A percentile compares a stretch with the other conserved stretches of the same genome.
Evolutionary conservation across 2,797 vertebrate genomes (phyloP).

Genomic region (Anguilla megastoma): DNA sequence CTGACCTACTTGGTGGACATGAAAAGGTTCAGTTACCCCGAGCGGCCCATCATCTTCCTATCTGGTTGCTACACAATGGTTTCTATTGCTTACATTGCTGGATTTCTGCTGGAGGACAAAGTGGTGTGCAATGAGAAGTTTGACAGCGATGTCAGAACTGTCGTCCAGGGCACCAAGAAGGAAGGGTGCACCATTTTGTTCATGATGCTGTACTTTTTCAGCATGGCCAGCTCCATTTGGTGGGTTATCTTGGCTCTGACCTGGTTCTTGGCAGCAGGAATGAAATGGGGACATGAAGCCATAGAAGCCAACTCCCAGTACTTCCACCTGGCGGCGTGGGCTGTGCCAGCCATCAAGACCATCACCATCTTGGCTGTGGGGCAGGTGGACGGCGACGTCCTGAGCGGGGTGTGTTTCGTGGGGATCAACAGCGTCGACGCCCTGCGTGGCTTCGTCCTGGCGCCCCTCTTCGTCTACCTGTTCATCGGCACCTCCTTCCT

Average conservation of each 20-base stretch:
- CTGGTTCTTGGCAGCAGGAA: slow-evolving; percentile 93
- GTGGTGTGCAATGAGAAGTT: slow-evolving; percentile 92
- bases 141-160: slow-evolving; percentile 85
- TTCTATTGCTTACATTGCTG: slow-evolving; percentile 89
- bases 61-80: slow-evolving; percentile 95
- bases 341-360: slow-evolving; percentile 92
- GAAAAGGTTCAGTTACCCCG: slow-evolving; percentile 94
- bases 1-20: slow-evolving; percentile 96
- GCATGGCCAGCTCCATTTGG: slow-evolving; percentile 99
- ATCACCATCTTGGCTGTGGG: slow-evolving; percentile 91
- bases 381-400: slow-evolving; percentile 90
- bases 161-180: slow-evolving; percentile 94
- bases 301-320: slow-evolving; percentile 97
- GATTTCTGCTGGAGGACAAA: slow-evolving; percentile 88
- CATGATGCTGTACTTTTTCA: slow-evolving; percentile 98
- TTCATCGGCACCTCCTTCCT: slow-evolving; percentile 94
- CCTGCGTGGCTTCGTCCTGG: slow-evolving; percentile 89
- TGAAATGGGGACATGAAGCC: slow-evolving; percentile 97
- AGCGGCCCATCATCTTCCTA: slow-evolving; percentile 93
- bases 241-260: slow-evolving; percentile 95
- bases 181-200: slow-evolving; percentile 97
- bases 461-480: slow-evolving; percentile 90
- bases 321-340: slow-evolving; percentile 94
- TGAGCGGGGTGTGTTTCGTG: slow-evolving; percentile 93
- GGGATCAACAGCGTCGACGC: slow-evolving; percentile 92